Evolutionary conservation across 1,140 invertebrate genomes (phyloP), one percentile per base, ranked within the genome.

Genomic region (Drepana arcuata): DNA sequence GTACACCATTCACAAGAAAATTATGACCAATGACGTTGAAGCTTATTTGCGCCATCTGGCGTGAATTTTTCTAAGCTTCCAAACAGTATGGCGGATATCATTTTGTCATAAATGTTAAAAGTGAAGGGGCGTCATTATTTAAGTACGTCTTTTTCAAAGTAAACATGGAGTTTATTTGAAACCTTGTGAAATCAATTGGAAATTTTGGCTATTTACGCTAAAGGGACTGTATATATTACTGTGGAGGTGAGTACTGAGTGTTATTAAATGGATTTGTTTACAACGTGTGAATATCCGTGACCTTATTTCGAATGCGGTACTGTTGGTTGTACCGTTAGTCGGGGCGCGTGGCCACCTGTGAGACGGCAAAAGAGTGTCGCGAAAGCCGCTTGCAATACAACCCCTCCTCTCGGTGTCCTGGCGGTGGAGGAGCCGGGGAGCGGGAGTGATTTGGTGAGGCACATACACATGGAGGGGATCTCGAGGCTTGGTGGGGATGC

Each of bases 391-490:
- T 47, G 48, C n/a, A n/a, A n/a, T n/a, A n/a, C 75, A 62, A 81
- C 78, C 78, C 81, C 78, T 81, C 78, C 78, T 82, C 80, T 82
- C 62, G 48, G 67, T 71, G 75, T 81, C 49, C 80, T 72, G 58
- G 70, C 70, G 70, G 72, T 71, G 74, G 75, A 77, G 75, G 69
- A 77, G 70, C 74, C 60, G 69, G 80, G 74, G 77, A 79, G 77
- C 75, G 74, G 73, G 73, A 78, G 77, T 79, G 78, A 78, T 75
- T 83, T 79, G 68, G 69, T 80, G 54, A n/a, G n/a, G n/a, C n/a
- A n/a, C n/a, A n/a, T n/a, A 57, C 41, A 74, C 59, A 78, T 82
- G 78, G 77, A 82, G 80, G 80, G 80, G 78, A 80, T 82, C 74
- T 67, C 66, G 72, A 60, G 64, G 53, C 59, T 74, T 79, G 80